Conservation (phyloP, 2,888 invertebrate species). For the Phragmatobia fuliginosa region DNA sequence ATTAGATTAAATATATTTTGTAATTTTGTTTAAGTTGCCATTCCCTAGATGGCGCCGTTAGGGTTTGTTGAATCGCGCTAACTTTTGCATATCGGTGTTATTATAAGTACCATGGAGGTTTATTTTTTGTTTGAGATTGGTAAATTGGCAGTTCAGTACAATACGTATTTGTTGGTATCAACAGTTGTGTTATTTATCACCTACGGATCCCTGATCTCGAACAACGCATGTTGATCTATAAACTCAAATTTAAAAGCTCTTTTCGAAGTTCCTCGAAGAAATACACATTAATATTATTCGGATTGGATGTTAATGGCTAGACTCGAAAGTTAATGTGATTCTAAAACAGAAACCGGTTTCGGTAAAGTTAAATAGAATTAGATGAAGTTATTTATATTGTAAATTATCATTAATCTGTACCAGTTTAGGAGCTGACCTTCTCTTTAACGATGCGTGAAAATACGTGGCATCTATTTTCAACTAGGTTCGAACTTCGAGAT, state of each 20-base stretch:
- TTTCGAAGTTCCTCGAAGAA: not conserved
- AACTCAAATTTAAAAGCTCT: not conserved
- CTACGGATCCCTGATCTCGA: no score
- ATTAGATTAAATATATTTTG: no score
- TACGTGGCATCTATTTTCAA: constrained; percentile 3
- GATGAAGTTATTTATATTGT: not conserved
- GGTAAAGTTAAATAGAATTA: not conserved
- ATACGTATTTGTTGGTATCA: no score
- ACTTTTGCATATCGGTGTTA: no score
- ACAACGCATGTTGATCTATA: not conserved
- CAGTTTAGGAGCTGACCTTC: not conserved
- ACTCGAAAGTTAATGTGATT: not conserved
- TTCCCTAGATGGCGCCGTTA: no score
- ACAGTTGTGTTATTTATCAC: no score
- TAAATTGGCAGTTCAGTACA: no score
- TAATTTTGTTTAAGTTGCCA: no score
- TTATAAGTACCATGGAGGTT: no score
- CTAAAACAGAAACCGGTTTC: not conserved
- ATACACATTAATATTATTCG: not conserved
- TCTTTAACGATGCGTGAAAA: not conserved
- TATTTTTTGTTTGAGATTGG: no score
- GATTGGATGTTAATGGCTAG: not conserved
- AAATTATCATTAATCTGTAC: not conserved
- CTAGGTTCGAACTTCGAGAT: not conserved
- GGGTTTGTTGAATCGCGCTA: no score